phyloP scores from a whole-genome alignment of 2,113 vertebrate genomes.

The Genyomyrus donnyi region DNA sequence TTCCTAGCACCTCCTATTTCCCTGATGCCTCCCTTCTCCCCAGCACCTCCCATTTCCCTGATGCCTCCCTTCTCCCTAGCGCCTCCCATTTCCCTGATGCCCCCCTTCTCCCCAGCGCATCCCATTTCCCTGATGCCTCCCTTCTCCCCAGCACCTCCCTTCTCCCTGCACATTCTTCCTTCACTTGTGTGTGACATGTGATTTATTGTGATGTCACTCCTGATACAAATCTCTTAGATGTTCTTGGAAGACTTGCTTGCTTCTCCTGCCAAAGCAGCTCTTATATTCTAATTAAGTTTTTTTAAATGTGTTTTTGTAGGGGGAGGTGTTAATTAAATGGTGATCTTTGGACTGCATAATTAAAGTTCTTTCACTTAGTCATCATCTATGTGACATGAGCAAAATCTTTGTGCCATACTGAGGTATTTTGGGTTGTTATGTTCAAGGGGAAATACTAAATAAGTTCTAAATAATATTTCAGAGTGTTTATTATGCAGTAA shows the following conservation, averaged over 20 bases:
- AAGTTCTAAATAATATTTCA: no score
- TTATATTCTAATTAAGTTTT: not conserved
- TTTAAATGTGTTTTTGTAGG: not conserved
- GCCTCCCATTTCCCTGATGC: not conserved
- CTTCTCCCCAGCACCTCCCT: not conserved
- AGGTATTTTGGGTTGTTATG: not conserved
- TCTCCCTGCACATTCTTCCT: not conserved
- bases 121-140: not conserved
- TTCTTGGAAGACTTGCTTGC: not conserved
- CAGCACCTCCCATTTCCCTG: not conserved
- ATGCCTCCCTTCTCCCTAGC: fast-evolving
- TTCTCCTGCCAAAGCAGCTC: not conserved
- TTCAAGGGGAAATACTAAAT: not conserved
- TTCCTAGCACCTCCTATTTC: no score
- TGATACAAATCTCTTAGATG: not conserved
- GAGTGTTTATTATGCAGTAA: not conserved
- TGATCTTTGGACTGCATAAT: not conserved
- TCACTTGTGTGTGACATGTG: not conserved
- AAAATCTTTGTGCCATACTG: not conserved
- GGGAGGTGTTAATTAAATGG: not conserved
- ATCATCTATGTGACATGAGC: not conserved
- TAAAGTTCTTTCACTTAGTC: not conserved
- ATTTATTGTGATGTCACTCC: not conserved
- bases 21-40: not conserved
- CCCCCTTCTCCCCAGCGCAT: not conserved